Conservation (phyloP, 2,113 vertebrate species). For the Rhagologus leucostigma region DNA sequence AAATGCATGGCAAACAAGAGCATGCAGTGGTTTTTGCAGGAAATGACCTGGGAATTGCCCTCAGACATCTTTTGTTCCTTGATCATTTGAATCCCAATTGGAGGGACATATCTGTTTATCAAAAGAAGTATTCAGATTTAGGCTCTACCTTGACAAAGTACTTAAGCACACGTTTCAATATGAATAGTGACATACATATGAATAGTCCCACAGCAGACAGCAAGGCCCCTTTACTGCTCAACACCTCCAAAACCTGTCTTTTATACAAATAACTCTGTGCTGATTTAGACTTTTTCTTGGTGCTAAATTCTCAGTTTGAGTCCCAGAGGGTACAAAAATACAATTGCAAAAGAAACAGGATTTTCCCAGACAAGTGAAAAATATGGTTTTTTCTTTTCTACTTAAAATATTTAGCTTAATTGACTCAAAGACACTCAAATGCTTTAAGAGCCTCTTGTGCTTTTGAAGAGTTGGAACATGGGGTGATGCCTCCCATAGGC, state of each 20-base stretch:
- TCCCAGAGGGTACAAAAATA: background rate
- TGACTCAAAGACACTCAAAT: background rate
- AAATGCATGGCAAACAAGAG: background rate
- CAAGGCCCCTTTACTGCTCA: background rate
- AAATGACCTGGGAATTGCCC: constrained; percentile 56
- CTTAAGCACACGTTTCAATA: constrained; percentile 31
- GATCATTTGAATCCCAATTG: constrained; percentile 52
- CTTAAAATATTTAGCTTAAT: background rate
- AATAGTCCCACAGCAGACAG: background rate
- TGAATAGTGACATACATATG: constrained; percentile 51
- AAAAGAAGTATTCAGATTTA: constrained; percentile 60
- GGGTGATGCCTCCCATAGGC: background rate
- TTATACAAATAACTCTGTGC: background rate
- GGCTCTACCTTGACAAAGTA: background rate
- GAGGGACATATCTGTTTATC: constrained; percentile 41
- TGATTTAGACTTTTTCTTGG: background rate
- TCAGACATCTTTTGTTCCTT: constrained; percentile 45
- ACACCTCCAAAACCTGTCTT: background rate
- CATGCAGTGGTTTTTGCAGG: background rate
- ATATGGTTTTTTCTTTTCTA: background rate
- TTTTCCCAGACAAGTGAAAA: background rate
- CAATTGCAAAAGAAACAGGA: background rate
- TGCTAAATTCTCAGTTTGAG: background rate
- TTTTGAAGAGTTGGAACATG: background rate
- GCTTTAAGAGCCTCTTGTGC: background rate